Base-by-base conservation (phyloP, 2,888 invertebrate genomes). In the Gisinianus flammeolus region DNA sequence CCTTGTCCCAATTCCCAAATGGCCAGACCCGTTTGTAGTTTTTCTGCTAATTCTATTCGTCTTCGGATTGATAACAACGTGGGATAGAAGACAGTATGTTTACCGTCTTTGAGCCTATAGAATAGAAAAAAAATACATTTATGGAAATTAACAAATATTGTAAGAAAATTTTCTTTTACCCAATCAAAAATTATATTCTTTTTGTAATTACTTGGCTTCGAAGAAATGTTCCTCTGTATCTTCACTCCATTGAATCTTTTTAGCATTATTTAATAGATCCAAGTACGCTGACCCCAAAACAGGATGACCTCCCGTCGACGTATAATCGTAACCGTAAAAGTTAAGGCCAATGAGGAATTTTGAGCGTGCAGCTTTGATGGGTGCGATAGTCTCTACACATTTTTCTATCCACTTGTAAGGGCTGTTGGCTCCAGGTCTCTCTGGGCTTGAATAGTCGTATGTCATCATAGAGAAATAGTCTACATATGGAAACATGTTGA, bases 1-100 rank as follows among this genome's bases (percentile, higher is more conserved):
- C 97, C 97, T 88, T 98, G 97, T 0, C 97, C 97, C n/a, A 97
- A 88, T 87, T 98, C 97, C 97, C 97, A 97, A 85, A 98, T 92
- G 0, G 96, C 93, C 66, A 97, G 89, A 10, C 94, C 93, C 73
- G 95, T 89, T 10, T 82, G 80, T 12, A 84, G 73, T 86, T 94
- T 91, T 78, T 90, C 88, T 0, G 95, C 95, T 69, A 97, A 88
- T 79, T 95, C 91, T 22, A 97, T 88, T 82, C 97, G 89, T 86
- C 91, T 90, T 81, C 93, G 90, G 82, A 97, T 91, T 0, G 97
- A 96, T 85, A 91, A 90, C n/a, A 97, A 87, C 0, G 96, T 94
- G 3, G 97, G 97, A 88, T 92, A 97, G 87, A 94, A 97, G 52
- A 97, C 91, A 82, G 92, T 90, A 86, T 94, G 93, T 26, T 91